These are phyloP conservation scores for Caenorhabditis angaria DNA, from an alignment of 2,888 invertebrate genomes.

Conservation along the genomic window DNA sequence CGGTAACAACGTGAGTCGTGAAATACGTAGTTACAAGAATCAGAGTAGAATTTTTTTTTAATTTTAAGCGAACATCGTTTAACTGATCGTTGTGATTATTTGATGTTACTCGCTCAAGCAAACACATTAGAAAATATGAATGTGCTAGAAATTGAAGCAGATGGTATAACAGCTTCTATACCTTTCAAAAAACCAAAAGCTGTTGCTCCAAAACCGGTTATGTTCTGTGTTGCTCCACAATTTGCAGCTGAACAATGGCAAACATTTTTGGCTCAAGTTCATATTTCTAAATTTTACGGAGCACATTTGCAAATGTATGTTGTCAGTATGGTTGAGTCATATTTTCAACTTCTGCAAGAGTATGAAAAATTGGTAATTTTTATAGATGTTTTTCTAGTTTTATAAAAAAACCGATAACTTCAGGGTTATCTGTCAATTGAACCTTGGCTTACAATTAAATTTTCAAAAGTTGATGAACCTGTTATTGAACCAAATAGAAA, in stretches of 20 bases:
- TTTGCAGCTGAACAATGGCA: slow-evolving; percentile 23
- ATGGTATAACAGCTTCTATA: slow-evolving; percentile 21
- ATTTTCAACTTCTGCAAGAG: slow-evolving; percentile 13
- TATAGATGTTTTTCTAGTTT: no score
- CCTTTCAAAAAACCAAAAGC: slow-evolving; percentile 5
- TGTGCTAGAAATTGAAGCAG: no score
- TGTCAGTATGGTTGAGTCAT: slow-evolving; percentile 11
- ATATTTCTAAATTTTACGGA: slow-evolving; percentile 10
- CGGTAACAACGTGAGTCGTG: no score
- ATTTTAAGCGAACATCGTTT: no score
- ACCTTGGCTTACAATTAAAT: slow-evolving; percentile 44
- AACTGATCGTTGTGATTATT: no score
- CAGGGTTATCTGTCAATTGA: slow-evolving; percentile 38
- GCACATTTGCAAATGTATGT: slow-evolving; percentile 21
- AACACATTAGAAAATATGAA: no score
- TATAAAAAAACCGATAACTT: no score
- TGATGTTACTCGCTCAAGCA: no score
- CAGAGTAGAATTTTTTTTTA: no score
- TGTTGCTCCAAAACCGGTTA: slow-evolving; percentile 10
- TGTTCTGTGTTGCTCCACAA: slow-evolving; percentile 17
- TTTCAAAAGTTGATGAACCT: slow-evolving; percentile 26
- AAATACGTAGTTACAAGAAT: no score
- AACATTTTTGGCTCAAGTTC: not conserved
- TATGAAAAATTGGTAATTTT: slow-evolving; percentile 21
- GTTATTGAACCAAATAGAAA: no score